A percentile compares a stretch with the other conserved stretches of the same genome.
These are phyloP conservation scores for Euplagia quadripunctaria DNA, from an alignment of 2,888 invertebrate genomes.

Conservation along the genomic window DNA sequence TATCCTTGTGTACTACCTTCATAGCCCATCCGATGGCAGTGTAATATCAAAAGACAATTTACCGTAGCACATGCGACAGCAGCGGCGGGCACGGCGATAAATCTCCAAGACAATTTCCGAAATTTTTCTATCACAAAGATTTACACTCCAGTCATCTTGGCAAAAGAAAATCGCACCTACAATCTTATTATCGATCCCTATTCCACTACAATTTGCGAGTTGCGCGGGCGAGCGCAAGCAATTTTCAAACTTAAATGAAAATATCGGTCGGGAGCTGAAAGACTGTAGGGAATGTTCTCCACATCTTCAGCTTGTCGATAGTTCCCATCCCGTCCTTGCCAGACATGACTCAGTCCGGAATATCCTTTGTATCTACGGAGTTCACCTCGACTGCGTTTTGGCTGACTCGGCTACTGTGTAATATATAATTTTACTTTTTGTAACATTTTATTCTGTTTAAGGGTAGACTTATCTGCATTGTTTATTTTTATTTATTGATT, in stretches of 20 bases:
- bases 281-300: slow-evolving; percentile 57
- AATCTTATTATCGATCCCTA: slow-evolving; percentile 86
- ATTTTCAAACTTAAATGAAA: slow-evolving; percentile 87
- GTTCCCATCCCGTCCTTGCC: slow-evolving; percentile 44
- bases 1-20: slow-evolving; percentile 38
- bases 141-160: slow-evolving; percentile 79
- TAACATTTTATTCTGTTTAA: not conserved
- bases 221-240: slow-evolving; percentile 76
- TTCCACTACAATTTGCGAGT: slow-evolving; percentile 84
- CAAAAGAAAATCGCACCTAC: slow-evolving; percentile 83
- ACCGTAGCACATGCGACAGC: slow-evolving; percentile 62
- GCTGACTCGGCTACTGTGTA: not conserved
- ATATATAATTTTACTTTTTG: not conserved
- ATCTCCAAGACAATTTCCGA: slow-evolving; percentile 83
- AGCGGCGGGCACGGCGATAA: slow-evolving; percentile 64
- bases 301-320: slow-evolving; percentile 47
- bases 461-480: not conserved
- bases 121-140: slow-evolving; percentile 84
- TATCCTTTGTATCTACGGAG: slow-evolving; percentile 43
- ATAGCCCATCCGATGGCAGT: slow-evolving; percentile 57
- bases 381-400: slow-evolving; percentile 35
- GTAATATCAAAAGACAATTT: slow-evolving; percentile 79
- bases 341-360: slow-evolving; percentile 45
- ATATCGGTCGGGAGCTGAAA: slow-evolving; percentile 74
- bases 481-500: not conserved